Evolutionary conservation across 2,113 vertebrate genomes (phyloP).

Genomic region (Sarotherodon lohbergeri): DNA sequence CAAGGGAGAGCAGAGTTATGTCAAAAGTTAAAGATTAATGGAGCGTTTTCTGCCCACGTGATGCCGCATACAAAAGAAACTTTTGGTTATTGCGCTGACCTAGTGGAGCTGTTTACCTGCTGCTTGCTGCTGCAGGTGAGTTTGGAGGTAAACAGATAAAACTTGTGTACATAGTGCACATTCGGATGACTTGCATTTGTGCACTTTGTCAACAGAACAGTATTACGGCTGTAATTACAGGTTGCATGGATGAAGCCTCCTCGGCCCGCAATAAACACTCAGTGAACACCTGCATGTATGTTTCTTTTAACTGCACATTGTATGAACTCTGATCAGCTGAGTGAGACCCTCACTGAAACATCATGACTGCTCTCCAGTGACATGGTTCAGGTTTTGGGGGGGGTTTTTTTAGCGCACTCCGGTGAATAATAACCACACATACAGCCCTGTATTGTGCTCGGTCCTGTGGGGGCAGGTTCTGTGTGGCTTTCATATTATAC

Average conservation of each 20-base stretch:
- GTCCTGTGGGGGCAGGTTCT: neutral
- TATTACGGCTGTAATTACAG: conserved; percentile 40
- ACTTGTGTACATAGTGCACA: neutral
- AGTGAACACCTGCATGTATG: neutral
- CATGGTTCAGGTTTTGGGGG: neutral
- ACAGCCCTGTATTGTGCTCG: neutral
- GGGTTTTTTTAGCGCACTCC: accelerated
- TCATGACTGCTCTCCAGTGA: neutral
- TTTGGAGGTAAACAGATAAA: neutral
- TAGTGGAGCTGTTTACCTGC: neutral
- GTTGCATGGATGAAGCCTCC: neutral
- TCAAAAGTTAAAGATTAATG: conserved; percentile 11
- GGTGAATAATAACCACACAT: neutral
- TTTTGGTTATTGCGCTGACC: neutral
- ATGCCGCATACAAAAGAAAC: neutral
- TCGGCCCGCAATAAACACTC: conserved; percentile 16
- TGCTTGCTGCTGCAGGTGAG: neutral
- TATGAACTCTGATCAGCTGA: neutral
- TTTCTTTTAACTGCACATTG: neutral
- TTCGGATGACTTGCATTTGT: conserved; percentile 51
- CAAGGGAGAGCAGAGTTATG: neutral
- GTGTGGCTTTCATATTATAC: neutral
- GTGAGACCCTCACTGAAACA: neutral
- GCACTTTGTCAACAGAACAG: conserved; percentile 46
- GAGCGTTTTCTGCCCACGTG: neutral